Conservation (phyloP, 2,888 invertebrate genomes). For the Corbicula japonica region DNA sequence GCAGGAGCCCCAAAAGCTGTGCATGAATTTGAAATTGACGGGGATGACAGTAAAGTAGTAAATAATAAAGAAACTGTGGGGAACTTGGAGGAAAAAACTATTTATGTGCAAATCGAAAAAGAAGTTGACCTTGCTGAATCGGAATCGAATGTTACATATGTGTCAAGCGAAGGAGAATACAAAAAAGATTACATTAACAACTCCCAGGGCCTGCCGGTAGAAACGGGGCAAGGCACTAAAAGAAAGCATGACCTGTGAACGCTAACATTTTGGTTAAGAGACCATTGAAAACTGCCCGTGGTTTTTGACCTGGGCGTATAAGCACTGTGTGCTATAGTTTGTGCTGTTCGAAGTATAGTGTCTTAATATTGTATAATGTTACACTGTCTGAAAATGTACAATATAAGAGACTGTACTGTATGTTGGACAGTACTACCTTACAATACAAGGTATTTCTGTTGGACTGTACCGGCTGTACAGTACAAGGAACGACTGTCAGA, state of each 20-base stretch:
- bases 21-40: constrained; percentile 22
- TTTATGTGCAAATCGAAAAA: constrained; percentile 62
- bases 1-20: constrained; percentile 45
- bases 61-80: not conserved
- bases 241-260: constrained; percentile 41
- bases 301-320: too few relatives aligned
- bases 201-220: not conserved
- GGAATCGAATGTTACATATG: constrained; percentile 59
- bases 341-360: too few relatives aligned
- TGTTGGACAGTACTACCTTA: too few relatives aligned
- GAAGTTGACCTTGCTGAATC: constrained; percentile 20
- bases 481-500: too few relatives aligned
- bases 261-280: too few relatives aligned
- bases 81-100: constrained; percentile 34
- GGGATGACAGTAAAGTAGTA: not conserved
- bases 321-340: too few relatives aligned
- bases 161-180: constrained; percentile 56
- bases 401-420: too few relatives aligned
- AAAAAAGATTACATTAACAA: constrained; percentile 30
- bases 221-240: constrained; percentile 15
- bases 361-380: too few relatives aligned
- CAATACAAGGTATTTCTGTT: too few relatives aligned
- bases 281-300: too few relatives aligned
- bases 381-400: too few relatives aligned
- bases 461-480: too few relatives aligned